Evolutionary conservation across 2,888 invertebrate species (phyloP).

Genomic region (Drosophila mimica): DNA sequence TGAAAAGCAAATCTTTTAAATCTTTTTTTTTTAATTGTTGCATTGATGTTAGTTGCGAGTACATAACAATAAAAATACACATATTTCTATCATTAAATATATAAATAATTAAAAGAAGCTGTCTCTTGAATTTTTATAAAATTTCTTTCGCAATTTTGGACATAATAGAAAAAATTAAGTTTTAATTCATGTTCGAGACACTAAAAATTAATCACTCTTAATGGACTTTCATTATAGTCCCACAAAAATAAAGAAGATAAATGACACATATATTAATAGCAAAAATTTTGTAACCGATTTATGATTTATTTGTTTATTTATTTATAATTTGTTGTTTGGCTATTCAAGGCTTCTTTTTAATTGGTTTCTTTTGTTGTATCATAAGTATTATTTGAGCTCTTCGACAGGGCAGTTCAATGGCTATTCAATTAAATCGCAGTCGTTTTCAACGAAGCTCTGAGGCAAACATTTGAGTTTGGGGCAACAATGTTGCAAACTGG

Average conservation of each 20-base stretch:
- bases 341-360: neutral
- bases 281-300: neutral
- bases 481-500: constrained; percentile 56
- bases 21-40: neutral
- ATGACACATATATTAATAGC: neutral
- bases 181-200: neutral
- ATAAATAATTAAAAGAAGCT: neutral
- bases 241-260: neutral
- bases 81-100: too few relatives aligned
- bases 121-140: neutral
- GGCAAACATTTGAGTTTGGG: constrained; percentile 44
- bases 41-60: neutral
- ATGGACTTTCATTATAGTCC: neutral
- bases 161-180: neutral
- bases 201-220: neutral
- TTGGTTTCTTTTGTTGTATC: neutral
- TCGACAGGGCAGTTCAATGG: constrained; percentile 34
- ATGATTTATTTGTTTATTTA: neutral
- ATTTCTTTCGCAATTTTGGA: neutral
- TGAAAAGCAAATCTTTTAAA: too few relatives aligned
- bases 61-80: neutral
- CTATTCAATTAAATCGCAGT: constrained; percentile 57
- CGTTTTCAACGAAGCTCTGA: constrained; percentile 30
- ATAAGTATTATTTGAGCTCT: neutral
- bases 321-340: neutral